Evolutionary conservation across 2,797 vertebrate genomes (phyloP), one percentile per base, ranked within the genome.

Genomic region (Coccyzus lansbergi): DNA sequence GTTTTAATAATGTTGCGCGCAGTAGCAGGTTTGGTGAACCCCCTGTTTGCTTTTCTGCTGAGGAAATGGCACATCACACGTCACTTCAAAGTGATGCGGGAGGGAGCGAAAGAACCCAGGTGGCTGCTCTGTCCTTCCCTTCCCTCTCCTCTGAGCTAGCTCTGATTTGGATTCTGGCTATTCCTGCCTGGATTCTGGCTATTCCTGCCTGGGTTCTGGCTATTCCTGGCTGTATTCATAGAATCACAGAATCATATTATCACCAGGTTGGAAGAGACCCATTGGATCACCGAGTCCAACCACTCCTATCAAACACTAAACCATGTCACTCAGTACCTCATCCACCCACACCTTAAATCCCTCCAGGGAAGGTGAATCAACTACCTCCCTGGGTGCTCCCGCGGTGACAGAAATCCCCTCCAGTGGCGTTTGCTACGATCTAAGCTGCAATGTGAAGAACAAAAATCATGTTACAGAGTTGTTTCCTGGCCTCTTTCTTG

Each of bases 21-120:
- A 12, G 82, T 7, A 25, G 82, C 82, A 59, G 79, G 62, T 69
- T 94, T 86, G 72, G 58, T 81, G 83, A 70, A 51, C 2, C 38
- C 34, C 2, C 58, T 93, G 83, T 94, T 96, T 96, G 94, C 94
- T 51, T 88, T 90, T 86, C 76, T 52, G 91, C 87, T 55, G 51
- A 20, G 26, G 93, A 69, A 92, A 75, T 78, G 83, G 85, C 80
- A 44, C 0, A 0, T 53, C 88, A n/a, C 80, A 44, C 0, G 0
- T 53, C 88, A n/a, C n/a, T 67, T 55, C 44, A 3, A 69, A 26
- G 60, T 10, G 60, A 40, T 64, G 55, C 0, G 15, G 64, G 86
- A 83, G 65, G 72, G 56, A 48, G 51, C 29, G 38, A 5, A 3
- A 36, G 72, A 28, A 31, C 51, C 42, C 77, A 20, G 53, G 1